Conservation (phyloP, 2,797 vertebrate species). For the Melanotaenia parkinsoni region DNA sequence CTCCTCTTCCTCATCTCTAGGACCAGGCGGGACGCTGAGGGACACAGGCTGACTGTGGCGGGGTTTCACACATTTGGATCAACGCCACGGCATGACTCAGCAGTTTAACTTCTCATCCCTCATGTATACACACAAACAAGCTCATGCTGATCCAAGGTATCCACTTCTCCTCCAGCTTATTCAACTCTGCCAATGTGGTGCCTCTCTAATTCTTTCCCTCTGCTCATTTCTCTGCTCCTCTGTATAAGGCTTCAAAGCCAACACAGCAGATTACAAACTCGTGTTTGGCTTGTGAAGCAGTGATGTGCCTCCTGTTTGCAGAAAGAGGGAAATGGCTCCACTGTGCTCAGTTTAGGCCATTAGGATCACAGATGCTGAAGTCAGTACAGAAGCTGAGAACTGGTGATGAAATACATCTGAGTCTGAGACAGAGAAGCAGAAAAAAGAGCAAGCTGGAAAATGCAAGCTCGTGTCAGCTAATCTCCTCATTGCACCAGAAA, state of each 20-base stretch:
- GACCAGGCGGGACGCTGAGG: slow-evolving; percentile 51
- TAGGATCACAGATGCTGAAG: slow-evolving; percentile 57
- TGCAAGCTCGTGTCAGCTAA: slow-evolving; percentile 42
- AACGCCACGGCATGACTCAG: slow-evolving; percentile 74
- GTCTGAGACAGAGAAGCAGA: slow-evolving; percentile 43
- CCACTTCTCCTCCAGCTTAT: slow-evolving; percentile 41
- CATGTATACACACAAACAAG: slow-evolving; percentile 29
- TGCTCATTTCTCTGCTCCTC: slow-evolving; percentile 46
- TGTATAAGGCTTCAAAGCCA: slow-evolving; percentile 38
- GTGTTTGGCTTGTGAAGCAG: slow-evolving; percentile 51
- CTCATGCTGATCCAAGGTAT: slow-evolving; percentile 39
- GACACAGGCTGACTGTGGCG: slow-evolving; percentile 41
- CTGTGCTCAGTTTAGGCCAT: slow-evolving; percentile 33
- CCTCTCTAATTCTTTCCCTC: slow-evolving; percentile 54
- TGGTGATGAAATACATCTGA: slow-evolving; percentile 39
- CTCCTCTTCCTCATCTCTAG: slow-evolving; percentile 48
- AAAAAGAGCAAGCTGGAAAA: slow-evolving; percentile 32
- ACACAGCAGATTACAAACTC: slow-evolving; percentile 63
- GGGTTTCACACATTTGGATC: slow-evolving; percentile 68
- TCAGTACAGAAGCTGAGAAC: slow-evolving; percentile 32
- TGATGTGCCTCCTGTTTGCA: slow-evolving; percentile 36
- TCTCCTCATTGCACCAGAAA: slow-evolving; percentile 52
- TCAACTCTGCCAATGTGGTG: slow-evolving; percentile 35
- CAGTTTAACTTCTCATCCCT: slow-evolving; percentile 53
- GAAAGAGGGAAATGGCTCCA: slow-evolving; percentile 45